Conservation (phyloP, 2,113 vertebrate genomes). For the Lanius collurio region DNA sequence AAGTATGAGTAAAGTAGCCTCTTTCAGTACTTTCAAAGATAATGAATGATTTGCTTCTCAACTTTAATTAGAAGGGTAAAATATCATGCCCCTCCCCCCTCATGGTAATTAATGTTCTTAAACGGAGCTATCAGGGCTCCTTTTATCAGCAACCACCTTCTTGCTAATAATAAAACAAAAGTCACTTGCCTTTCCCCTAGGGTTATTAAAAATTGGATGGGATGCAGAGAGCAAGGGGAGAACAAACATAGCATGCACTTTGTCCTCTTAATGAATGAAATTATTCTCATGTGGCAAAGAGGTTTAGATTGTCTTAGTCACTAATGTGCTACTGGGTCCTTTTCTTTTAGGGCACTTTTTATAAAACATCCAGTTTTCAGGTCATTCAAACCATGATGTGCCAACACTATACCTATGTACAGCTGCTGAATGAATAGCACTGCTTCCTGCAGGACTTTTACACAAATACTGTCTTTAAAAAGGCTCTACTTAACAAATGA, state of each 20-base stretch:
- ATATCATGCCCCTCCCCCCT: accelerated
- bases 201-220: neutral
- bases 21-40: neutral
- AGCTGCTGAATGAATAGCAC: neutral
- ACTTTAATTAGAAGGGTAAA: neutral
- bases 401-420: neutral
- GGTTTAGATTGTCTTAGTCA: neutral
- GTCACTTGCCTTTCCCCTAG: neutral
- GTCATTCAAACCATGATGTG: neutral
- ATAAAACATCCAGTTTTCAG: neutral
- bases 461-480: neutral
- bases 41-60: neutral
- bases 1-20: neutral
- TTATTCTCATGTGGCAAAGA: neutral
- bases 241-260: neutral
- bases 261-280: neutral
- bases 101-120: neutral
- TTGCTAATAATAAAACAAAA: neutral
- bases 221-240: neutral
- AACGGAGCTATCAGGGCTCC: neutral
- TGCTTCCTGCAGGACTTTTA: neutral
- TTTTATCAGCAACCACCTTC: neutral
- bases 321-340: neutral
- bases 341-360: neutral
- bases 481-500: neutral